phyloP scores from a whole-genome alignment of 2,888 invertebrate genomes.

The Ommatoiulus sabulosus region DNA sequence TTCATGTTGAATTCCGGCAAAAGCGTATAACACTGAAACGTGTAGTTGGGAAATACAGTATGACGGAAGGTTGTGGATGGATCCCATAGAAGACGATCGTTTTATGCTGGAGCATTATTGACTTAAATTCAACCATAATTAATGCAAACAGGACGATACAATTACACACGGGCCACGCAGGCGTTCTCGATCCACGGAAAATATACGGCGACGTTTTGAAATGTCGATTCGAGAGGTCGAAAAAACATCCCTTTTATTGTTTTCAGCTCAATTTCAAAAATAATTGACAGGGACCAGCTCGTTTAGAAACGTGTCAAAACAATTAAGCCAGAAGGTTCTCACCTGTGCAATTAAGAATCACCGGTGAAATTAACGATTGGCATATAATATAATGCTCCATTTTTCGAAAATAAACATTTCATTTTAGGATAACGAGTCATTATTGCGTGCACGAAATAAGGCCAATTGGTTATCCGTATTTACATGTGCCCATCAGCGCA shows the following conservation, averaged over 20 bases:
- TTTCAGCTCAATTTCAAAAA: background rate
- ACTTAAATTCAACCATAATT: background rate
- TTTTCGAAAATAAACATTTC: background rate
- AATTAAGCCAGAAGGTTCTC: background rate
- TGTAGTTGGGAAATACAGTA: background rate
- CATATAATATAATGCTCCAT: background rate
- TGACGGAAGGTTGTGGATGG: background rate
- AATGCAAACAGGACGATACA: background rate
- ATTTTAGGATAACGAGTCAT: background rate
- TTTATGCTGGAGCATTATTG: background rate
- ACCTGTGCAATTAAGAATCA: conserved; percentile 18
- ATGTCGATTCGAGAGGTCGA: background rate
- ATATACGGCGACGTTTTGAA: background rate
- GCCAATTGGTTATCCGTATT: background rate
- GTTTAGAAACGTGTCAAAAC: conserved; percentile 18
- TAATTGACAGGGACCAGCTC: background rate
- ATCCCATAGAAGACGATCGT: background rate
- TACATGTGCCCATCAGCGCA: background rate
- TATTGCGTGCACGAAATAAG: background rate
- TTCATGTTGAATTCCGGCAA: background rate
- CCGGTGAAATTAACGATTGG: background rate
- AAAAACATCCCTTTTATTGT: background rate
- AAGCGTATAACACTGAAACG: background rate
- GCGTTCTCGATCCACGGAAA: too few relatives aligned
- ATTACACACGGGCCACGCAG: background rate